Base-by-base conservation (phyloP, 2,888 invertebrate species). In the Drosophila mulleri region DNA sequence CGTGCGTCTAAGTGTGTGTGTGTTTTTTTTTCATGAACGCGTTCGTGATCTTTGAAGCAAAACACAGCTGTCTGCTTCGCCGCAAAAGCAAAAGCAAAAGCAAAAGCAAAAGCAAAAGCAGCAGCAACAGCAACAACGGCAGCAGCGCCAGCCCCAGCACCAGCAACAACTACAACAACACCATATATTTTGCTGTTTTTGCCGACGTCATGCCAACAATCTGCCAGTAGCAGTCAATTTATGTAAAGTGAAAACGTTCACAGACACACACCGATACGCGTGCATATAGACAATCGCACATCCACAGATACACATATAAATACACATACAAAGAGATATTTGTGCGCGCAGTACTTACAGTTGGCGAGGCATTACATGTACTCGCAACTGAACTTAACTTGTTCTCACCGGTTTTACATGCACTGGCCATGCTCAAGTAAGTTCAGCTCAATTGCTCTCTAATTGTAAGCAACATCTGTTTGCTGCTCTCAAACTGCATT, bases 1-100 rank as follows among this genome's bases (percentile, higher is more conserved):
- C 39, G 39, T 66, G 47, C 59, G 69, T 41, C 44, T 50, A 66
- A 66, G 26, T 68, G 44, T 53, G 57, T 53, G 67, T 47, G 56
- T 67, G 50, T 53, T 42, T 58, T 58, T 48, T 86, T 89, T 90
- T 86, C 90, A 89, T 89, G 84, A 86, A 89, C 90, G 84, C 88
- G 90, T 87, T 87, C 86, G 88, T 87, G 86, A 90, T 90, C 89
- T 87, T 87, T 89, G 80, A 89, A 89, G 89, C 84, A 90, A 90
- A 87, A 89, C 82, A 86, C 90, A 85, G 79, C 71, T 83, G 80
- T 84, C 82, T 86, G 68, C 76, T 89, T 86, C 69, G 78, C 72
- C 83, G 83, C 75, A 72, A 75, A 72, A 77, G 71, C 72, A 78
- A 63, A 72, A 70, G 69, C 71, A 62, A n/a, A n/a, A 65, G 50